phyloP scores from a whole-genome alignment of 1,140 invertebrate species.

The Ooceraea biroi region DNA sequence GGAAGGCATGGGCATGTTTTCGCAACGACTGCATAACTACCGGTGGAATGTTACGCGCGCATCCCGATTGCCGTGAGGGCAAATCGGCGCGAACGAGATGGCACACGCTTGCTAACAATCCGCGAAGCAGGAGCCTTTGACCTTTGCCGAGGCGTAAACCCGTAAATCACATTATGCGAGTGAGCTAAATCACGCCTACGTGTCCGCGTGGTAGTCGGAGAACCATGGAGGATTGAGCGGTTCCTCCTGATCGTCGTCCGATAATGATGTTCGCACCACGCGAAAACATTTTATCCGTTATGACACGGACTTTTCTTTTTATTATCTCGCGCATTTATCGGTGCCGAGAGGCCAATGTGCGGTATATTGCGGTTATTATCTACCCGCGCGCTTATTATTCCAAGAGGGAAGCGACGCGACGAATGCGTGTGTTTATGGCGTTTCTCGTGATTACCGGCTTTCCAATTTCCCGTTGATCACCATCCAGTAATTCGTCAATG shows the following conservation, averaged over 20 bases:
- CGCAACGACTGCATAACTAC: slow-evolving; percentile 47
- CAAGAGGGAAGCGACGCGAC: slow-evolving; percentile 10
- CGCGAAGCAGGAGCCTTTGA: slow-evolving; percentile 29
- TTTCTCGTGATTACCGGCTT: slow-evolving; percentile 19
- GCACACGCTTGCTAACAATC: slow-evolving; percentile 57
- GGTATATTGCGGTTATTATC: slow-evolving; percentile 43
- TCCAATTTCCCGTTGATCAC: slow-evolving; percentile 31
- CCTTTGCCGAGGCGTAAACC: slow-evolving; percentile 50
- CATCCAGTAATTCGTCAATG: no score
- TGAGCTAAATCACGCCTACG: slow-evolving; percentile 39
- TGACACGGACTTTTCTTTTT: slow-evolving; percentile 37
- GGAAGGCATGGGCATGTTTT: slow-evolving; percentile 29
- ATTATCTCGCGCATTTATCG: slow-evolving; percentile 36
- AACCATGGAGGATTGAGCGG: not conserved
- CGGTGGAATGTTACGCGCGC: slow-evolving; percentile 57
- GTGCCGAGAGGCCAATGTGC: not conserved
- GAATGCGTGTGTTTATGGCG: slow-evolving; percentile 18
- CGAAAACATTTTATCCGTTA: slow-evolving; percentile 30
- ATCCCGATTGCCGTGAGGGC: slow-evolving; percentile 26
- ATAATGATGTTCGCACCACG: slow-evolving; percentile 17
- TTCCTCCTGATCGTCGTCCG: not conserved
- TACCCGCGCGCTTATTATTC: slow-evolving; percentile 31
- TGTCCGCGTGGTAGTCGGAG: slow-evolving; percentile 10
- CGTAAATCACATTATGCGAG: slow-evolving; percentile 65
- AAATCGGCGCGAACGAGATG: slow-evolving; percentile 54